phyloP scores from a whole-genome alignment of 2,113 vertebrate species.

The Pipra filicauda region DNA sequence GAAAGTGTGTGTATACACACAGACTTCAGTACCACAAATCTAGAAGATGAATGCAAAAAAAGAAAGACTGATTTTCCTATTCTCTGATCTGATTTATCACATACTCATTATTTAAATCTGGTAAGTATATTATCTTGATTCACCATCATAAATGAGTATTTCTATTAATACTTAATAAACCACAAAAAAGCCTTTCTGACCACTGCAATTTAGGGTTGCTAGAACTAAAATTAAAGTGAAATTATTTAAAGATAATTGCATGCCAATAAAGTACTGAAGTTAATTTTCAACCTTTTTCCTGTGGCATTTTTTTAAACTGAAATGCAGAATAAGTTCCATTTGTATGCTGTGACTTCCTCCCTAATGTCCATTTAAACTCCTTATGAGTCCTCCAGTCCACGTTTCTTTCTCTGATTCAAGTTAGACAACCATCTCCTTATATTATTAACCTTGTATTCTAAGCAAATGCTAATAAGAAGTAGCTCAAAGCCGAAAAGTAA shows the following conservation, averaged over 20 bases:
- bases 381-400: neutral
- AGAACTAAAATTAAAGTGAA: neutral
- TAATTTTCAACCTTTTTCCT: neutral
- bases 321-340: neutral
- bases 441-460: neutral
- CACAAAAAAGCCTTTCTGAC: neutral
- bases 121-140: neutral
- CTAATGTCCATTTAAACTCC: neutral
- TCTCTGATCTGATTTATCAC: neutral
- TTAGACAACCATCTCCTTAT: neutral
- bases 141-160: neutral
- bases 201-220: neutral
- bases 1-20: rapidly evolving
- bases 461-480: neutral
- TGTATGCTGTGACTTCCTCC: neutral
- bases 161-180: neutral
- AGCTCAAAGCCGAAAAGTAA: neutral
- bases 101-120: neutral
- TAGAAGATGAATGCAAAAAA: neutral
- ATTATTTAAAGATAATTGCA: neutral
- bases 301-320: neutral
- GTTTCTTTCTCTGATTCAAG: neutral
- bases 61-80: neutral
- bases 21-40: neutral
- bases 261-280: neutral